Evolutionary conservation across 2,888 invertebrate genomes (phyloP).

Genomic region (Hemistola chrysoprasaria): DNA sequence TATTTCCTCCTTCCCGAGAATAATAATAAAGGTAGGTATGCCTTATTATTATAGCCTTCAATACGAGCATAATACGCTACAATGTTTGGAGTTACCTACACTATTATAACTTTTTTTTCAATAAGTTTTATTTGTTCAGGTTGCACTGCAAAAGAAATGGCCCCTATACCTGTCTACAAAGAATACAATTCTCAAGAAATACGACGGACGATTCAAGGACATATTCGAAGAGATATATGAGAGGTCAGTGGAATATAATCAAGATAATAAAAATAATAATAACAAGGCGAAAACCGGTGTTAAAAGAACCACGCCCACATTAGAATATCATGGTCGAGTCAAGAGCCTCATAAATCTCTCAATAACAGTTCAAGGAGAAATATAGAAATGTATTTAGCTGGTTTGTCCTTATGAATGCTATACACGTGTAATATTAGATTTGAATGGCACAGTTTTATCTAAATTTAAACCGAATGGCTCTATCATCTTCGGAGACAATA

Average conservation of each 20-base stretch:
- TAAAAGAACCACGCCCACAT: conserved; percentile 10
- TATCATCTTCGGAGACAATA: conserved; percentile 3
- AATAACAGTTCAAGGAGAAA: conserved; percentile 22
- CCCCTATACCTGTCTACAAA: conserved; percentile 95
- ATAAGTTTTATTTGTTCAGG: conserved; percentile 55
- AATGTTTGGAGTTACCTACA: no score
- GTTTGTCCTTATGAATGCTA: conserved; percentile 15
- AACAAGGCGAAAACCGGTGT: conserved; percentile 9
- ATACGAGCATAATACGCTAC: no score
- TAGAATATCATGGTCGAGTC: conserved; percentile 3
- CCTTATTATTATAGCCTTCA: no score
- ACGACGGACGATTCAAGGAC: conserved; percentile 96
- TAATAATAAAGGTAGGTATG: no score
- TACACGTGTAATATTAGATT: conserved; percentile 3
- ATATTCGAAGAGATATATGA: conserved; percentile 95
- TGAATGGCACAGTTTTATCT: conserved; percentile 3
- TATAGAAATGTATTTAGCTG: conserved; percentile 20
- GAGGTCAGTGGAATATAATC: conserved; percentile 71
- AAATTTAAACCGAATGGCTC: neutral
- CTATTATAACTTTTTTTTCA: no score
- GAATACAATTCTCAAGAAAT: conserved; percentile 94
- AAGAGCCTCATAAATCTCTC: conserved; percentile 8
- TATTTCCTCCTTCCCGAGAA: no score
- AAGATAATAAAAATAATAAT: conserved; percentile 11
- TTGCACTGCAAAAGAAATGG: conserved; percentile 92